Conservation (phyloP, 2,113 vertebrate genomes). For the Monopterus albus region DNA sequence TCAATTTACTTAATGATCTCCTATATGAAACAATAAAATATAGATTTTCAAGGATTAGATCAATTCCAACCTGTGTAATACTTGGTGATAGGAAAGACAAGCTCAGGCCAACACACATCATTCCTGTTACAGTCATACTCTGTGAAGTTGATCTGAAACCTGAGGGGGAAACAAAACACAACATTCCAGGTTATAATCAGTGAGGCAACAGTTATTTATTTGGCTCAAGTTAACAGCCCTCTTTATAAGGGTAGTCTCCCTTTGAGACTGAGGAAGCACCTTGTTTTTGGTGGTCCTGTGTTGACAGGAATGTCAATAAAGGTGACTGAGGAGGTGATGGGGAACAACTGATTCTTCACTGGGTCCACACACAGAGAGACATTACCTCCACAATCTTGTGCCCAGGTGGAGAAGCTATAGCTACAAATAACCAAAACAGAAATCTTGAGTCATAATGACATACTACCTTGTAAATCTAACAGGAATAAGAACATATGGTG, state of each 20-base stretch:
- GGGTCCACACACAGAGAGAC: conserved; percentile 74
- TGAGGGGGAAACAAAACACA: conserved; percentile 54
- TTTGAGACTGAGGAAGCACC: conserved; percentile 79
- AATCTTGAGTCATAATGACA: not conserved
- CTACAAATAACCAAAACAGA: conserved; percentile 71
- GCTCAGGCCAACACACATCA: conserved; percentile 94
- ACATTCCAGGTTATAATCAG: not conserved
- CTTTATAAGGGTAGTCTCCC: not conserved
- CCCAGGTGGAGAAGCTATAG: conserved; percentile 83
- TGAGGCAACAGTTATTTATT: not conserved
- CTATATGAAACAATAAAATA: conserved; percentile 11
- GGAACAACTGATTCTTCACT: conserved; percentile 76
- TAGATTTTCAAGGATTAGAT: not conserved
- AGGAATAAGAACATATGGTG: not conserved
- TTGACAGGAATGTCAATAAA: conserved; percentile 86
- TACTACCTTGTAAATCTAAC: not conserved
- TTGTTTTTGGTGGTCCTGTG: conserved; percentile 79
- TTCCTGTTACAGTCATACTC: conserved; percentile 95
- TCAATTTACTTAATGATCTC: not conserved
- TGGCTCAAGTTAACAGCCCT: not conserved
- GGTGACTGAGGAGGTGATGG: conserved; percentile 87
- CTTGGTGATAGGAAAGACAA: conserved; percentile 88
- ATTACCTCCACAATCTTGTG: conserved; percentile 82
- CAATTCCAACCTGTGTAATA: conserved; percentile 89
- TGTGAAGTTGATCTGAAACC: conserved; percentile 92